Evolutionary conservation across 2,113 vertebrate genomes (phyloP).

Genomic region (Ascaphus truei): DNA sequence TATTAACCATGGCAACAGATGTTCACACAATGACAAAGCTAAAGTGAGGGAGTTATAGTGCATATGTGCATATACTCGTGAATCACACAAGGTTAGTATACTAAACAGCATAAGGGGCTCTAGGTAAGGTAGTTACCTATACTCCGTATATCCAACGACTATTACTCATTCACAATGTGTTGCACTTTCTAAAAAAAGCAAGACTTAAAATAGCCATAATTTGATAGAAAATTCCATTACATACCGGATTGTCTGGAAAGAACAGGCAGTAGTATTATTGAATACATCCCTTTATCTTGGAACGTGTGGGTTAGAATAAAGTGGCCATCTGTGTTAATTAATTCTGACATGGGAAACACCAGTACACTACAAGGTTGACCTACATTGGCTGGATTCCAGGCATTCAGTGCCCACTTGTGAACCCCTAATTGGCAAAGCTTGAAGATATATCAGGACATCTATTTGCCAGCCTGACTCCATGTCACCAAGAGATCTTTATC

Average conservation of each 20-base stretch:
- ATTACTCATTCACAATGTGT: neutral
- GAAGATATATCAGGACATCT: too few relatives aligned
- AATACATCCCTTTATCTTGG: neutral
- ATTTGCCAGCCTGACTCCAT: too few relatives aligned
- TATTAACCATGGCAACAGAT: slow-evolving; percentile 42
- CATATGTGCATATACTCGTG: neutral
- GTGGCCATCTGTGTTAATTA: neutral
- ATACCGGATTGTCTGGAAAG: neutral
- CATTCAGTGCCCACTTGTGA: neutral
- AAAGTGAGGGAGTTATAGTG: neutral
- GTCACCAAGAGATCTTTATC: too few relatives aligned
- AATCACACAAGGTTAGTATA: neutral
- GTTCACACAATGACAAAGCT: slow-evolving; percentile 33
- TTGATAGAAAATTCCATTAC: neutral
- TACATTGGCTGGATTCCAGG: neutral
- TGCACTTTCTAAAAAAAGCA: slow-evolving; percentile 27
- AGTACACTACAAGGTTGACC: neutral
- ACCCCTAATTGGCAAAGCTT: neutral
- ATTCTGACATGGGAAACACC: neutral
- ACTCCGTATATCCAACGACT: neutral
- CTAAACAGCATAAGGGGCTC: neutral
- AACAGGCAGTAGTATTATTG: slow-evolving; percentile 3
- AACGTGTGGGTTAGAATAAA: neutral
- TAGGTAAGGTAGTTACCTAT: neutral
- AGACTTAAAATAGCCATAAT: slow-evolving; percentile 23